Percentiles rank a stretch among this genome's conserved stretches.
These are phyloP conservation scores for Enteromius argenteus DNA, from an alignment of 2,797 vertebrate genomes.

Conservation along the genomic window DNA sequence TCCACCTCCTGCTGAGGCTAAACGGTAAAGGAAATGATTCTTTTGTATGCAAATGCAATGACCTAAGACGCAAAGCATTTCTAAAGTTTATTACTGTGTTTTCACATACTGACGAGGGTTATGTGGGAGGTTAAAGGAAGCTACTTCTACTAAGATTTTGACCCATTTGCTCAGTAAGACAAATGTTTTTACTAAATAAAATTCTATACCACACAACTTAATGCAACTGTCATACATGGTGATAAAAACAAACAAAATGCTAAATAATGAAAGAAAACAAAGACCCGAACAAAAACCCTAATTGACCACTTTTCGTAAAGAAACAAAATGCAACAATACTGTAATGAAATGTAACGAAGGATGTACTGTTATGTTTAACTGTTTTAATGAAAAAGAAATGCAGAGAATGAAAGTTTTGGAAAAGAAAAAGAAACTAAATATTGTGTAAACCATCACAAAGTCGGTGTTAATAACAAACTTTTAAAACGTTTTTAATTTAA, in stretches of 20 bases:
- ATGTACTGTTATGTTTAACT: neutral
- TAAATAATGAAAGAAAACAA: neutral
- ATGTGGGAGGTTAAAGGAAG: neutral
- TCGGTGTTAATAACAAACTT: neutral
- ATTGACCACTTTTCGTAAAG: neutral
- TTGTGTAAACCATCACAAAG: neutral
- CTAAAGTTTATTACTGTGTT: neutral
- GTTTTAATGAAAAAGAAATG: neutral
- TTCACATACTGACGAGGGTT: neutral
- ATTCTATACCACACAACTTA: neutral
- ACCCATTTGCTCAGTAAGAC: neutral
- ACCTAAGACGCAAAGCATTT: constrained; percentile 11
- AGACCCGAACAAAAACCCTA: neutral
- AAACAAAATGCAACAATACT: neutral
- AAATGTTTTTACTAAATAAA: neutral
- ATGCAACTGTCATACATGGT: neutral
- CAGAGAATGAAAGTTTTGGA: neutral
- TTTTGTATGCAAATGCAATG: constrained; percentile 43
- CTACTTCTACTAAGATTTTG: neutral
- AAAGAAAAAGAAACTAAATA: neutral
- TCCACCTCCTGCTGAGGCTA: constrained; percentile 12
- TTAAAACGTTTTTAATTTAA: neutral
- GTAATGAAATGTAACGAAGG: neutral
- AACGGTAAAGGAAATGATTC: constrained; percentile 3
- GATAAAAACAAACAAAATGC: neutral